phyloP scores from a whole-genome alignment of 2,888 invertebrate species.

The Protodeltote pygarga region DNA sequence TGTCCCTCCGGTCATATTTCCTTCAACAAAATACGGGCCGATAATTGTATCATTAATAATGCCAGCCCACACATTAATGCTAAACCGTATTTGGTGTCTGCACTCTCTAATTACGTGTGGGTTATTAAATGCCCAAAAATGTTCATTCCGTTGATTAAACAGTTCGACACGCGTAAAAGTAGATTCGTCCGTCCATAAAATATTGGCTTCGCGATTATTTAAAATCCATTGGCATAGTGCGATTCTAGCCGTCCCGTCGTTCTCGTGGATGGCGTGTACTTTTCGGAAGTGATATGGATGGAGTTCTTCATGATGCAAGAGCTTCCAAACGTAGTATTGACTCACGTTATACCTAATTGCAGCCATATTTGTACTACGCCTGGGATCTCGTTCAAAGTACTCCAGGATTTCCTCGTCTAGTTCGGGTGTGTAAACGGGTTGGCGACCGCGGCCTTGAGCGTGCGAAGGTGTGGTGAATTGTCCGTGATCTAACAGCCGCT shows the following conservation, averaged over 20 bases:
- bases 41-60: conserved; percentile 1
- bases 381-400: background rate
- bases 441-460: too few species aligned
- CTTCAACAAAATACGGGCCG: conserved; percentile 3
- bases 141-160: conserved; percentile 1
- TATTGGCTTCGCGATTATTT: background rate
- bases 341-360: background rate
- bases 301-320: background rate
- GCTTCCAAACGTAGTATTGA: background rate
- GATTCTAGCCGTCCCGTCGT: background rate
- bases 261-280: background rate
- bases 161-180: conserved; percentile 2
- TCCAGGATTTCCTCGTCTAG: too few species aligned
- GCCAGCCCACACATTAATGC: conserved; percentile 10
- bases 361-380: background rate
- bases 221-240: conserved; percentile 7
- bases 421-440: too few species aligned
- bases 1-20: too few species aligned
- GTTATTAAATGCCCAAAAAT: conserved; percentile 4
- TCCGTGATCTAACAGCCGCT: too few species aligned
- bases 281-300: background rate
- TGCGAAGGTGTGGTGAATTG: too few species aligned
- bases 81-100: conserved; percentile 2
- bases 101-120: conserved; percentile 8
- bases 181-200: conserved; percentile 8